phyloP scores from a whole-genome alignment of 2,888 invertebrate genomes.

The Rhopalosiphum nymphaeae region DNA sequence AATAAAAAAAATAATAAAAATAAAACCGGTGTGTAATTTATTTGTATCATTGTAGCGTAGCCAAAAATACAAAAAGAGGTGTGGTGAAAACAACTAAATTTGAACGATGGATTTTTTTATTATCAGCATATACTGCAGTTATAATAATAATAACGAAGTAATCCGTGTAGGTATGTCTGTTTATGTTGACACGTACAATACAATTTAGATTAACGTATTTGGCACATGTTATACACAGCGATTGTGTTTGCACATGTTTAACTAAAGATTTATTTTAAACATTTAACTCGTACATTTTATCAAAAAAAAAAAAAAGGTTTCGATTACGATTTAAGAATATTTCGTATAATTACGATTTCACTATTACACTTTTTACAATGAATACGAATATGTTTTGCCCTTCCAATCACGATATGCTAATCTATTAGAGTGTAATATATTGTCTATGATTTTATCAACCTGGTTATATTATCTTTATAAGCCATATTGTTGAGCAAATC shows the following conservation, averaged over 20 bases:
- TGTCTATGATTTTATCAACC: background rate
- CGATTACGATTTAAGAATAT: background rate
- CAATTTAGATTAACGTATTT: background rate
- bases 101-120: conserved; percentile 7
- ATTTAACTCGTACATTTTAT: background rate
- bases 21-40: conserved; percentile 17
- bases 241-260: background rate
- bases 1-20: background rate
- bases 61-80: conserved; percentile 27
- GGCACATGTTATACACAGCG: background rate
- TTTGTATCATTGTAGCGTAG: background rate
- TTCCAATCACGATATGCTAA: background rate
- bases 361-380: background rate
- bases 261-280: background rate
- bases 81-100: conserved; percentile 17
- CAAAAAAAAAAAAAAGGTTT: background rate
- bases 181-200: background rate
- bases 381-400: background rate
- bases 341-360: background rate
- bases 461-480: background rate
- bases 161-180: background rate
- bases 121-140: background rate
- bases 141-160: conserved; percentile 31
- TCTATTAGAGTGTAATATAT: background rate
- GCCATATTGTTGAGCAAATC: background rate